A percentile compares a stretch with the other conserved stretches of the same genome.
Evolutionary conservation across 1,140 invertebrate species (phyloP).

Genomic region (Sminthurinus signatus): DNA sequence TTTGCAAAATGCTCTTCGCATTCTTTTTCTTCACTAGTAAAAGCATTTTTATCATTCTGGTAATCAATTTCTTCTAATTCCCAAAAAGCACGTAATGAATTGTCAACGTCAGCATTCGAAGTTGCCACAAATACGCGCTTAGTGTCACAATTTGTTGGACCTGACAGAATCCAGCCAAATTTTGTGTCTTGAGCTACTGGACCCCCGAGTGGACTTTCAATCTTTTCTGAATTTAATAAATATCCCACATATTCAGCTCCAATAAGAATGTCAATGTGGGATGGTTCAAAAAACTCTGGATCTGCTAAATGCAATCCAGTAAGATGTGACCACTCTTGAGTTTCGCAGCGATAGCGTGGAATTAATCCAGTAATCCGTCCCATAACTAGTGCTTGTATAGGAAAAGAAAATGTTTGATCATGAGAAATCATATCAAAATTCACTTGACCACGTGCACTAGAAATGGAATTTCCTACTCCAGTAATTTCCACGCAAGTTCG

Average conservation of each 20-base stretch:
- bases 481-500: neutral
- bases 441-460: neutral
- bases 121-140: neutral
- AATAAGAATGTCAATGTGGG: conserved; percentile 7
- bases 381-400: neutral
- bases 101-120: neutral
- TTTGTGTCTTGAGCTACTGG: conserved; percentile 1
- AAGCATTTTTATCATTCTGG: neutral
- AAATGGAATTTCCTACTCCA: too few species aligned
- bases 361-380: neutral
- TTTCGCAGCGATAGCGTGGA: neutral
- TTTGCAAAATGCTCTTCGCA: conserved; percentile 39
- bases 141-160: neutral
- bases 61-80: conserved; percentile 42
- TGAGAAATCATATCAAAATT: neutral
- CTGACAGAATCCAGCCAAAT: conserved; percentile 22
- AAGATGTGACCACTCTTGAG: conserved; percentile 15
- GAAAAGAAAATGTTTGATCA: neutral
- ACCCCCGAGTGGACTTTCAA: neutral
- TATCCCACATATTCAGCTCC: conserved; percentile 9
- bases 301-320: conserved; percentile 10
- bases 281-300: neutral
- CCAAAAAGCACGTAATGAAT: conserved; percentile 41
- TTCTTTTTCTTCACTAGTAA: conserved; percentile 25
- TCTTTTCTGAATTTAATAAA: neutral